Conservation (phyloP, 2,888 invertebrate species). For the Ochropacha duplaris region DNA sequence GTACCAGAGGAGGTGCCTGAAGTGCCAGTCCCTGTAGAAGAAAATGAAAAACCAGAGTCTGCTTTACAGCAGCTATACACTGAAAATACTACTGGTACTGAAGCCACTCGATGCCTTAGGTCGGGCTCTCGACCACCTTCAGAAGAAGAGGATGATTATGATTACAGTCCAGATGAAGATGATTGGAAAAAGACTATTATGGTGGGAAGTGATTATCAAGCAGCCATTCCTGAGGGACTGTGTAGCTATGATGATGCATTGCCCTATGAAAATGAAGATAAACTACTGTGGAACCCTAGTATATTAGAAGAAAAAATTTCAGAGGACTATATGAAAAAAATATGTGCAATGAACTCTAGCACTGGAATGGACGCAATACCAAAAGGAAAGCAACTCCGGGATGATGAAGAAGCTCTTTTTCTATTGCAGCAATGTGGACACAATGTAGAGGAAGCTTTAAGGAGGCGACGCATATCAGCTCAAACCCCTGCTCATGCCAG, state of each 20-base stretch:
- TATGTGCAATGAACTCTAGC: conserved; percentile 72
- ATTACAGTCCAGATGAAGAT: conserved; percentile 92
- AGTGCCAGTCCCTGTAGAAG: conserved; percentile 59
- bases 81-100: conserved; percentile 66
- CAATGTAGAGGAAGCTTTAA: conserved; percentile 95
- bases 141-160: conserved; percentile 92
- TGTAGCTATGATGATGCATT: conserved; percentile 96
- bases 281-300: conserved; percentile 95
- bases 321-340: conserved; percentile 90
- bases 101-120: conserved; percentile 72
- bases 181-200: conserved; percentile 97
- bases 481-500: conserved; percentile 88
- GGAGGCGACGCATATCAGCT: conserved; percentile 89
- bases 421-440: conserved; percentile 96
- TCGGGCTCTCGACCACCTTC: conserved; percentile 89
- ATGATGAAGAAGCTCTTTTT: conserved; percentile 95
- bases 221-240: conserved; percentile 95
- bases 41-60: conserved; percentile 68
- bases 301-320: conserved; percentile 87
- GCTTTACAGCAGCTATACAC: conserved; percentile 74
- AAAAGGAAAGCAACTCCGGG: conserved; percentile 89
- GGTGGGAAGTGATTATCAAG: conserved; percentile 97
- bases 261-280: conserved; percentile 97
- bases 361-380: conserved; percentile 83
- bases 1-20: conserved; percentile 57